Evolutionary conservation across 2,888 invertebrate species (phyloP), one percentile per base, ranked within the genome.

Genomic region (Linyphia triangularis): DNA sequence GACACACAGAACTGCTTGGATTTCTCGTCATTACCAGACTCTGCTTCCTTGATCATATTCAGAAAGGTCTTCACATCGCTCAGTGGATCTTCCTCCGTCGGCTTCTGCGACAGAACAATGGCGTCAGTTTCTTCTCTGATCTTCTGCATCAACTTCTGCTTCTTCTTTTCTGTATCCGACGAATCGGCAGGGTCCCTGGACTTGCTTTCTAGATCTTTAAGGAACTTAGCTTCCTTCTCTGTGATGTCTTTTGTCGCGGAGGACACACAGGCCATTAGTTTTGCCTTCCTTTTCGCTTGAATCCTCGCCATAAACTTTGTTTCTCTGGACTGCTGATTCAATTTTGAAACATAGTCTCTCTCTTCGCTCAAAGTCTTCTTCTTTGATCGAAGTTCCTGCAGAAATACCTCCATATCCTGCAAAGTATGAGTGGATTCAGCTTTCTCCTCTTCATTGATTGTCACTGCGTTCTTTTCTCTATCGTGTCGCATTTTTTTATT

Each of bases 371-470:
- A n/a, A 9, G 63, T 13, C n/a, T 28, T 33, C 51, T 67, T 77
- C 26, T 85, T 85, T 3, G 69, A 37, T 51, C 84, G 59, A 43
- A 85, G 51, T 13, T 77, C 24, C 24, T 77, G 75, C 24, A 85
- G n/a, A 16, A 85, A 85, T 26, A 61, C 51, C 69, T 85, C 84
- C 84, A 85, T 85, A 40, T 85, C 84, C 24, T 85, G 19, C 26
- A 85, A 33, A 1, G 51, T n/a, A n/a, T 51, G 51, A 3, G 75
- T 28, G 10, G 77, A 24, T n/a, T 26, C 69, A 1, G 5, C 26
- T 6, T 43, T 65, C 30, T 83, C 40, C 19, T 28, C 5, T 22
- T 43, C 63, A 13, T 40, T 19, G 33, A 26, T n/a, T 22, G 30
- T 19, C 10, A 37, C 24, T 3, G 2, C 3, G 10, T 26, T 9